Evolutionary conservation across 2,888 invertebrate genomes (phyloP).

Genomic region (Tanypteryx hageni): DNA sequence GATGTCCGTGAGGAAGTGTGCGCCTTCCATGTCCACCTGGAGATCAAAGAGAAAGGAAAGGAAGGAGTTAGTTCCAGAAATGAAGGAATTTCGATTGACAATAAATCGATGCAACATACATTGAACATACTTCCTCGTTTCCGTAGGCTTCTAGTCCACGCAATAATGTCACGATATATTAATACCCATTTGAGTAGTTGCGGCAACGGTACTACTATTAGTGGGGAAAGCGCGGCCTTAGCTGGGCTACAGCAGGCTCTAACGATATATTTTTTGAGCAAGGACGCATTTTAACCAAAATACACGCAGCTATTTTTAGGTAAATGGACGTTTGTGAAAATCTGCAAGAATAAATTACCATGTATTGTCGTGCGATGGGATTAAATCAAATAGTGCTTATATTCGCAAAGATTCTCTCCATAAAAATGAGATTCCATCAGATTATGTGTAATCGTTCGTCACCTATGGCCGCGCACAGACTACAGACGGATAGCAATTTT

Average conservation of each 20-base stretch:
- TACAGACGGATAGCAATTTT: too few relatives aligned
- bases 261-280: too few relatives aligned
- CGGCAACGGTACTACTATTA: neutral
- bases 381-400: too few relatives aligned
- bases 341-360: too few relatives aligned
- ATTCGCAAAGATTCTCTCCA: too few relatives aligned
- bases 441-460: too few relatives aligned
- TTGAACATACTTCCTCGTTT: neutral
- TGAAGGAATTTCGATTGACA: neutral
- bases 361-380: too few relatives aligned
- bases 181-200: neutral
- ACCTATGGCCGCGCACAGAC: too few relatives aligned
- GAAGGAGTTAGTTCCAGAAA: neutral
- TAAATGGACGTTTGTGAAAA: too few relatives aligned
- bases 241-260: neutral
- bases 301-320: too few relatives aligned
- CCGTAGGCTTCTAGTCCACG: neutral
- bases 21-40: slow-evolving; percentile 84
- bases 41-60: neutral
- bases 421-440: too few relatives aligned
- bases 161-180: neutral
- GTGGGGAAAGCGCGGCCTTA: neutral
- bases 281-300: too few relatives aligned
- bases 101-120: neutral
- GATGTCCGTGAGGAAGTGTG: slow-evolving; percentile 91